phyloP scores from a whole-genome alignment of 1,140 invertebrate species.

The Stegodyphus dumicola region DNA sequence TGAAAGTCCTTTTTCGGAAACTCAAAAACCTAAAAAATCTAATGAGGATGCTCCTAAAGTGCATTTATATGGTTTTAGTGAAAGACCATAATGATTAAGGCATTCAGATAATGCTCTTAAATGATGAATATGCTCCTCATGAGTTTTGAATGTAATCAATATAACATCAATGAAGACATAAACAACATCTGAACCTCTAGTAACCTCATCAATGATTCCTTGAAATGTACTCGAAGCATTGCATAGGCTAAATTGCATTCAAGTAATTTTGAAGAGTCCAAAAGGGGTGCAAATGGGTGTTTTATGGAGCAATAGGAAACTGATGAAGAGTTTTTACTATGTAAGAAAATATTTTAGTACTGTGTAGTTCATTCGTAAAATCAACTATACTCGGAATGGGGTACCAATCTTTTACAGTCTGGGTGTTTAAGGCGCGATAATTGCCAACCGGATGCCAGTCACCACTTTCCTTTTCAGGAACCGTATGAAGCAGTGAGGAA shows the following conservation, averaged over 20 bases:
- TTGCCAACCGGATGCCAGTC: slow-evolving; percentile 51
- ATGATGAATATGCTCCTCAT: slow-evolving; percentile 67
- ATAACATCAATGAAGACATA: slow-evolving; percentile 30
- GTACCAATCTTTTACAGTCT: slow-evolving; percentile 56
- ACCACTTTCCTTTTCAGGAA: neutral
- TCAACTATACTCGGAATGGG: slow-evolving; percentile 46
- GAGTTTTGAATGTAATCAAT: slow-evolving; percentile 68
- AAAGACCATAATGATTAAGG: slow-evolving; percentile 64
- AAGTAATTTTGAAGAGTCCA: slow-evolving; percentile 49
- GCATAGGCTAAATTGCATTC: slow-evolving; percentile 60
- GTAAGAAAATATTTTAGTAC: neutral
- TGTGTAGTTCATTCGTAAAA: slow-evolving; percentile 45
- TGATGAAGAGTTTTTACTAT: slow-evolving; percentile 45
- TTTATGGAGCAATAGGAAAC: slow-evolving; percentile 43
- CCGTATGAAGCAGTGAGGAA: too few species aligned
- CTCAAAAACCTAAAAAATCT: slow-evolving; percentile 42
- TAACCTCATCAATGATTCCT: slow-evolving; percentile 44
- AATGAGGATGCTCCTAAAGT: neutral
- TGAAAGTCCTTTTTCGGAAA: slow-evolving; percentile 66
- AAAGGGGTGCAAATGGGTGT: slow-evolving; percentile 52
- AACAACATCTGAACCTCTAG: slow-evolving; percentile 1
- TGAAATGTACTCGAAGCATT: slow-evolving; percentile 57
- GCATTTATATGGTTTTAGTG: neutral
- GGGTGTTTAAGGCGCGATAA: slow-evolving; percentile 48
- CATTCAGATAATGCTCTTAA: slow-evolving; percentile 66